Percentiles rank a stretch among this genome's conserved stretches.
Evolutionary conservation across 2,888 invertebrate species (phyloP).

Genomic region (Spodoptera littoralis): DNA sequence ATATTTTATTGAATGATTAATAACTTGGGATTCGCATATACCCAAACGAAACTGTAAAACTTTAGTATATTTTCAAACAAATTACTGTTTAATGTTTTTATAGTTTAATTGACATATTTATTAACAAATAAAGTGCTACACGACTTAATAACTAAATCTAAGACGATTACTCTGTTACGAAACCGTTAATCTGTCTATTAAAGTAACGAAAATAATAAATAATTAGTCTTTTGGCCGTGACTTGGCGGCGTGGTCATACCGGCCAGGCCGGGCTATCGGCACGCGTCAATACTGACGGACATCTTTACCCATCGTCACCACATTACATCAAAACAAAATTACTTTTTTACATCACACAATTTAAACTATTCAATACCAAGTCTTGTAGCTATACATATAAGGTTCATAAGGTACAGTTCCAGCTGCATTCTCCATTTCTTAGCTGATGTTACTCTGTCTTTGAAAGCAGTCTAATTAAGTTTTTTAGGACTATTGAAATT

Average conservation of each 20-base stretch:
- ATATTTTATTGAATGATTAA: too few relatives aligned
- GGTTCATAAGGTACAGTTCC: conserved; percentile 38
- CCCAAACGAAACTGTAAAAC: too few relatives aligned
- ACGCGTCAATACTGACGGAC: conserved; percentile 87
- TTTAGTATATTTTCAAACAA: too few relatives aligned
- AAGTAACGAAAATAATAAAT: conserved; percentile 80
- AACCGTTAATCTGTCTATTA: conserved; percentile 66
- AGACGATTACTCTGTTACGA: conserved; percentile 55
- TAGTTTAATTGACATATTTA: conserved; percentile 5
- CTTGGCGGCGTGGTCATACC: conserved; percentile 67
- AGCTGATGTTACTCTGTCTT: conserved; percentile 76
- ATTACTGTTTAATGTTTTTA: too few relatives aligned
- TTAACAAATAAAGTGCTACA: conserved; percentile 27
- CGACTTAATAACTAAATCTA: conserved; percentile 35
- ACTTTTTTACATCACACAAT: conserved; percentile 48
- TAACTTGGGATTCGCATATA: too few relatives aligned
- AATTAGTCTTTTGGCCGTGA: conserved; percentile 78
- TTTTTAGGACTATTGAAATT: conserved; percentile 84
- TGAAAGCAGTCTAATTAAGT: conserved; percentile 87
- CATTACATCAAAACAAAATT: conserved; percentile 76
- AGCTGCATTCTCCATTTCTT: conserved; percentile 53
- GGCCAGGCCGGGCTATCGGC: conserved; percentile 68
- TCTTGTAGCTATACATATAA: conserved; percentile 60
- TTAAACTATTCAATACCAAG: conserved; percentile 51
- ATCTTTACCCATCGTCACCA: conserved; percentile 85